Evolutionary conservation across 2,888 invertebrate genomes (phyloP).

Genomic region (Malachius bipustulatus): DNA sequence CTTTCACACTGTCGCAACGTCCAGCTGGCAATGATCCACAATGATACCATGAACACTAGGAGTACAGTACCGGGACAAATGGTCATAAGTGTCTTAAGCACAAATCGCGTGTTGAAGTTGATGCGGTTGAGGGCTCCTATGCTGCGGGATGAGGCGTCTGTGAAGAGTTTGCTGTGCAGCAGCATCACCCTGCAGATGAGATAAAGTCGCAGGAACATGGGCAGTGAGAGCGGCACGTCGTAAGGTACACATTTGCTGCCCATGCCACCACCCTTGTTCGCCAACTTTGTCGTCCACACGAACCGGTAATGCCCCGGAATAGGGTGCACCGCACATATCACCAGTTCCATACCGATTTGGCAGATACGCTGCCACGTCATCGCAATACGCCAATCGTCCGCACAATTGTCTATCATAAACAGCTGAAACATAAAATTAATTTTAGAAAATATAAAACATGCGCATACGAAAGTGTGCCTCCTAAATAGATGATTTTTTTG

Average conservation of each 20-base stretch:
- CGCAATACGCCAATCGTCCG: constrained; percentile 99
- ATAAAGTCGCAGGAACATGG: constrained; percentile 99
- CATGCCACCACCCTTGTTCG: constrained; percentile 60
- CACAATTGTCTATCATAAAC: constrained; percentile 99
- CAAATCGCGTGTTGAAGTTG: constrained; percentile 94
- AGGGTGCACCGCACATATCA: constrained; percentile 96
- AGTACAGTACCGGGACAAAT: constrained; percentile 97
- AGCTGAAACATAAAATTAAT: constrained; percentile 80
- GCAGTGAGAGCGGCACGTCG: constrained; percentile 94
- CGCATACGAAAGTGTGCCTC: too few species aligned
- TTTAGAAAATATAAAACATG: background rate
- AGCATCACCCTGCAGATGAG: constrained; percentile 99
- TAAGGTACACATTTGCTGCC: constrained; percentile 68
- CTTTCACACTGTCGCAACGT: constrained; percentile 97
- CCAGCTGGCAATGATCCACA: constrained; percentile 99
- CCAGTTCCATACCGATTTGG: constrained; percentile 83
- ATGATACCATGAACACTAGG: constrained; percentile 96
- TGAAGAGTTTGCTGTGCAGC: constrained; percentile 98
- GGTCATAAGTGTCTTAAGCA: constrained; percentile 91
- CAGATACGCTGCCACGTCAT: constrained; percentile 97
- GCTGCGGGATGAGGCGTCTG: constrained; percentile 96
- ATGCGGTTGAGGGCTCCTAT: constrained; percentile 96
- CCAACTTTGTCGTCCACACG: constrained; percentile 91
- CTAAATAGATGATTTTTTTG: background rate
- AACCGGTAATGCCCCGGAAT: constrained; percentile 95